Percentiles rank a stretch among this genome's conserved stretches.
phyloP scores from a whole-genome alignment of 2,113 vertebrate species.

The Emberiza fucata region DNA sequence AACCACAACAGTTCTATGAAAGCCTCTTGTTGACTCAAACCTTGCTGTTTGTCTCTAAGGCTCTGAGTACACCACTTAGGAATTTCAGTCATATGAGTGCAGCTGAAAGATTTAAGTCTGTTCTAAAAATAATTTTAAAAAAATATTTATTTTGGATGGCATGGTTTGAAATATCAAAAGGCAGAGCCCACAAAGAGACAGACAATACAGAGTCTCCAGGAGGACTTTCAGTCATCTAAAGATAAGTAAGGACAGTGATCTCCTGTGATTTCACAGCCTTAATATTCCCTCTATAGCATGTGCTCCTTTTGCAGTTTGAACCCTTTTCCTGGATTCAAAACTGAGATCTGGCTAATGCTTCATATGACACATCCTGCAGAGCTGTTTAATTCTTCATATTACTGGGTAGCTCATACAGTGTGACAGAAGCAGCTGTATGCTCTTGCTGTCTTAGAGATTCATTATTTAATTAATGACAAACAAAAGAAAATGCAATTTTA shows the following conservation, averaged over 20 bases:
- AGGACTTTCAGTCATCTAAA: not conserved
- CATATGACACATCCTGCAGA: not conserved
- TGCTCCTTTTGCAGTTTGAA: not conserved
- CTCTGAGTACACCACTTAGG: not conserved
- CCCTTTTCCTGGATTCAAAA: not conserved
- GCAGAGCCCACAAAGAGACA: not conserved
- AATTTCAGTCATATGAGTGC: not conserved
- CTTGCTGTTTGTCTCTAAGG: not conserved
- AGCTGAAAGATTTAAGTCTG: not conserved
- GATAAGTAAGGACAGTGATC: not conserved
- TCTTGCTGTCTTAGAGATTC: not conserved
- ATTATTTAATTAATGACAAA: conserved; percentile 56
- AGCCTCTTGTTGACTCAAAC: not conserved
- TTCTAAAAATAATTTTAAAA: not conserved
- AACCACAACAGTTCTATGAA: not conserved
- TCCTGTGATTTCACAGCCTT: not conserved
- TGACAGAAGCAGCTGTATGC: conserved; percentile 11
- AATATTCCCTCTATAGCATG: not conserved
- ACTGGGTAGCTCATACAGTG: not conserved
- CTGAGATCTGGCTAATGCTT: not conserved
- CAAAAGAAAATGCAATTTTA: conserved; percentile 32
- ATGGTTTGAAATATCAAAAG: not conserved
- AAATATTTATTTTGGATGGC: not conserved
- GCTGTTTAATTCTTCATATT: not conserved
- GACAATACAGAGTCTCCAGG: not conserved